Conservation (phyloP, 2,888 invertebrate species). For the Zele albiditarsus region DNA sequence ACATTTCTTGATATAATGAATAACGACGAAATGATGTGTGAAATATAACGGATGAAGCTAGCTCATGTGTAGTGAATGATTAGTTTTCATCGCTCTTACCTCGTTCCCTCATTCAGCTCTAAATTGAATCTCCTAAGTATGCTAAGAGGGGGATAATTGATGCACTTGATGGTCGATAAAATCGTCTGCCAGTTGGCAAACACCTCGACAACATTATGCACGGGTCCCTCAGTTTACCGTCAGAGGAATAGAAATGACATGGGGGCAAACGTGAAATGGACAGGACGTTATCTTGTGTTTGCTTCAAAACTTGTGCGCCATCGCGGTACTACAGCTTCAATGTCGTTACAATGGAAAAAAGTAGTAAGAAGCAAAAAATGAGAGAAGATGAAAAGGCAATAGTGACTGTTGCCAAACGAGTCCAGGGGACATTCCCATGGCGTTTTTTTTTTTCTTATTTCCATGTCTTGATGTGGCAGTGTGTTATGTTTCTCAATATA, state of each 20-base stretch:
- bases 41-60: background rate
- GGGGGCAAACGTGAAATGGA: background rate
- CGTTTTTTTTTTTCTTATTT: constrained; percentile 21
- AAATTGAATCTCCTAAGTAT: background rate
- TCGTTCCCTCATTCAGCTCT: background rate
- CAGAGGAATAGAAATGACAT: background rate
- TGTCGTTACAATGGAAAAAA: background rate
- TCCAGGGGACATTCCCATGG: constrained; percentile 25
- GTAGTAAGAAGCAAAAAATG: background rate
- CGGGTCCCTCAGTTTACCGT: background rate
- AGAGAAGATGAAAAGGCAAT: background rate
- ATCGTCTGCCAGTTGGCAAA: constrained; percentile 53
- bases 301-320: background rate
- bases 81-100: background rate
- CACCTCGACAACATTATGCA: constrained; percentile 28
- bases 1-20: background rate
- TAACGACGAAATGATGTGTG: constrained; percentile 10
- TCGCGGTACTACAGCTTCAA: background rate
- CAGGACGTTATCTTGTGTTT: constrained; percentile 26
- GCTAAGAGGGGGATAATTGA: constrained; percentile 39
- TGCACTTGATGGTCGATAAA: constrained; percentile 47
- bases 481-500: background rate
- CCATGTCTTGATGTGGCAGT: background rate
- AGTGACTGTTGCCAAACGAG: constrained; percentile 6
- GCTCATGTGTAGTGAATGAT: background rate